A percentile compares a stretch with the other conserved stretches of the same genome.
These are phyloP conservation scores for Actinia tenebrosa DNA, from an alignment of 64 coral and sea anemone genomes.

Conservation along the genomic window DNA sequence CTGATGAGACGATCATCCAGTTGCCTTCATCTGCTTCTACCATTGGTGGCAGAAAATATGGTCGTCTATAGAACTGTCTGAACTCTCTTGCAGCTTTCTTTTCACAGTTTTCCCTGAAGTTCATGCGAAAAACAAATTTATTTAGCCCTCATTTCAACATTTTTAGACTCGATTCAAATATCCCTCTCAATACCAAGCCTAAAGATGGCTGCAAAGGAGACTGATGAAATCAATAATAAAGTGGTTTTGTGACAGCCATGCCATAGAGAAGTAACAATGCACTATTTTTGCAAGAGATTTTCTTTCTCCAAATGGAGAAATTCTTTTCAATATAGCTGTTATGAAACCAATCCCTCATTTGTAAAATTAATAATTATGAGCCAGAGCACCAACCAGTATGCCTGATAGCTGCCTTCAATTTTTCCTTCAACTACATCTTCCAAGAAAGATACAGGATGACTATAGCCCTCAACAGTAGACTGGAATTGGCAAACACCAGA, in stretches of 20 bases:
- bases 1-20: conserved; percentile 64
- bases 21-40: conserved; percentile 73
- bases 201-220: too few relatives aligned
- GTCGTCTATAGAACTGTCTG: conserved; percentile 69
- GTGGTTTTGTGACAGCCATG: too few relatives aligned
- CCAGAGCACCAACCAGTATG: conserved; percentile 44
- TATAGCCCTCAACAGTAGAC: conserved; percentile 36
- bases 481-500: conserved; percentile 55
- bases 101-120: conserved; percentile 68
- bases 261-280: too few relatives aligned
- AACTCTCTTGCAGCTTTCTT: conserved; percentile 67
- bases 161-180: too few relatives aligned
- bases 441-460: conserved; percentile 29
- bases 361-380: neutral
- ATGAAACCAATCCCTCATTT: too few relatives aligned
- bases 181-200: too few relatives aligned
- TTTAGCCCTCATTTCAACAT: too few relatives aligned
- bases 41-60: conserved; percentile 86
- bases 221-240: too few relatives aligned
- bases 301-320: too few relatives aligned
- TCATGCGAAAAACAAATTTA: neutral
- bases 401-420: conserved; percentile 48
- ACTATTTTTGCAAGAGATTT: too few relatives aligned
- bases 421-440: conserved; percentile 39
- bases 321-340: too few relatives aligned